phyloP scores from a whole-genome alignment of 2,113 vertebrate species.

The Enhydra lutris region DNA sequence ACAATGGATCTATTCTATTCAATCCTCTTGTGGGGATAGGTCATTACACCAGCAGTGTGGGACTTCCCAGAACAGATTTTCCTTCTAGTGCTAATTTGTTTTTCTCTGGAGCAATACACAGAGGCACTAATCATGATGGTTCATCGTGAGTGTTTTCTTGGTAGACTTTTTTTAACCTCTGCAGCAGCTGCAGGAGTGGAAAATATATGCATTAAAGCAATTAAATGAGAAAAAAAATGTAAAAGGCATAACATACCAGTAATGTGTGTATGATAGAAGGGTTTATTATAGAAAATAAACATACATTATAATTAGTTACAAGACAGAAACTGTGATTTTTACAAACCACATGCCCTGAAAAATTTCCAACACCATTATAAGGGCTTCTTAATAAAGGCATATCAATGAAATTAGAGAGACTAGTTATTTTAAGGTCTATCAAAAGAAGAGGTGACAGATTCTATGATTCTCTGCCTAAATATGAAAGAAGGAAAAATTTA shows the following conservation, averaged over 20 bases:
- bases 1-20: conserved; percentile 70
- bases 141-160: conserved; percentile 57
- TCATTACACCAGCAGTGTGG: conserved; percentile 62
- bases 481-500: not conserved
- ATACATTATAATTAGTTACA: conserved; percentile 59
- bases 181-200: conserved; percentile 60
- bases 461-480: not conserved
- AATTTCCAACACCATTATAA: not conserved
- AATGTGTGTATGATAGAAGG: conserved; percentile 43
- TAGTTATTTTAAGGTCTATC: not conserved
- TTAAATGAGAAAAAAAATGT: conserved; percentile 42
- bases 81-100: conserved; percentile 71
- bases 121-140: conserved; percentile 65
- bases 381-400: not conserved
- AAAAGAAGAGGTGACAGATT: not conserved
- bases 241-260: conserved; percentile 51
- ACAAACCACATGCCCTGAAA: conserved; percentile 7
- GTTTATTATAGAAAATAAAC: conserved; percentile 58
- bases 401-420: not conserved
- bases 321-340: conserved; percentile 54
- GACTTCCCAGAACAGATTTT: conserved; percentile 72
- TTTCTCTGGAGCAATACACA: conserved; percentile 71
- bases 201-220: conserved; percentile 64
- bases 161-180: conserved; percentile 70
- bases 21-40: conserved; percentile 62